These are phyloP conservation scores for Dreissena rostriformis DNA, from an alignment of 1,140 invertebrate genomes.

Conservation along the genomic window DNA sequence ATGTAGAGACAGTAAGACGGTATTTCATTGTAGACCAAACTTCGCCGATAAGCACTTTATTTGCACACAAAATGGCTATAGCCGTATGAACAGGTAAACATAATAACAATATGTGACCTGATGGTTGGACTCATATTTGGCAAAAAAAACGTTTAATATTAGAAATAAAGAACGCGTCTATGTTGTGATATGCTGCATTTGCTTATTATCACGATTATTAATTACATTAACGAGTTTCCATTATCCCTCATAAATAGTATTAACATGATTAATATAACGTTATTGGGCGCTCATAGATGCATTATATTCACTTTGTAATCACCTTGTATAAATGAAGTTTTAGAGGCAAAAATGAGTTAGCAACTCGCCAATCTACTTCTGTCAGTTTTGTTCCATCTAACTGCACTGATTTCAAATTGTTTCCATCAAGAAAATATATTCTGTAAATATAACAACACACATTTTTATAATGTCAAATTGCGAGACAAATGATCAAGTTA, in stretches of 20 bases:
- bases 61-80: neutral
- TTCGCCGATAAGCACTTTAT: neutral
- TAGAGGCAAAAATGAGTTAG: neutral
- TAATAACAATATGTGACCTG: neutral
- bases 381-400: neutral
- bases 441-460: neutral
- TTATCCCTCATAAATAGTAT: neutral
- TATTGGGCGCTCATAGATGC: neutral
- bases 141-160: too few relatives aligned
- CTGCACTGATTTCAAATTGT: neutral
- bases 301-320: neutral
- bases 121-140: too few relatives aligned
- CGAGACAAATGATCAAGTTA: too few relatives aligned
- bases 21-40: neutral
- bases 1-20: too few relatives aligned
- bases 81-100: neutral
- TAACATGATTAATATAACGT: too few relatives aligned
- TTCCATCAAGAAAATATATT: slow-evolving; percentile 12
- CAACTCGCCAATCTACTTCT: neutral
- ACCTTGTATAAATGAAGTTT: neutral
- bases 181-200: neutral
- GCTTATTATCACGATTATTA: neutral
- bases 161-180: neutral
- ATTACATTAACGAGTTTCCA: neutral
- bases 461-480: neutral